Evolutionary conservation across 2,888 invertebrate species (phyloP).

Genomic region (Nyleta sp.): DNA sequence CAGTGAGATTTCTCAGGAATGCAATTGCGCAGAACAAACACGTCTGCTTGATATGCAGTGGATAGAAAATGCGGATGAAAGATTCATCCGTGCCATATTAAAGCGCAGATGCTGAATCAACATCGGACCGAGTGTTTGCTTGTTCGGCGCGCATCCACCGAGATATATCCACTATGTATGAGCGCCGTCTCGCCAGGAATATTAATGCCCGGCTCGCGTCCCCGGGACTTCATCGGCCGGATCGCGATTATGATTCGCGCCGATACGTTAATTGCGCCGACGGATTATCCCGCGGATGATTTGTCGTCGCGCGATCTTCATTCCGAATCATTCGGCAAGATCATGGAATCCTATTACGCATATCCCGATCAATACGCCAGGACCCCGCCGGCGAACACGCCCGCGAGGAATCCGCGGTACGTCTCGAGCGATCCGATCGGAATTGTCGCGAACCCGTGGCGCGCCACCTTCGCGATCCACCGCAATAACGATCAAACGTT

Average conservation of each 20-base stretch:
- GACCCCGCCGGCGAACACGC: background rate
- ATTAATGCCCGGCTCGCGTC: constrained; percentile 49
- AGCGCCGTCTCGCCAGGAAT: constrained; percentile 51
- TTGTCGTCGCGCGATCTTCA: constrained; percentile 17
- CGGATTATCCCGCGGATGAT: constrained; percentile 36
- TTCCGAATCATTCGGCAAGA: constrained; percentile 53
- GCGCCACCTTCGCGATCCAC: background rate
- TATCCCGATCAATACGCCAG: constrained; percentile 32
- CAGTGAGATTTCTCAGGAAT: constrained; percentile 55
- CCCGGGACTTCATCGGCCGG: constrained; percentile 36
- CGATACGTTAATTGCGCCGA: constrained; percentile 38
- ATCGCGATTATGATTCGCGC: constrained; percentile 52
- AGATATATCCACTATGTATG: constrained; percentile 57
- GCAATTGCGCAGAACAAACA: constrained; percentile 61
- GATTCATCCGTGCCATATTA: constrained; percentile 65
- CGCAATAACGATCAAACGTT: constrained; percentile 30
- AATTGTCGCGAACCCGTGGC: background rate
- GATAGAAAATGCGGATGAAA: constrained; percentile 65
- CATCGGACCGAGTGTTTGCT: constrained; percentile 60
- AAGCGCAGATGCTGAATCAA: constrained; percentile 64
- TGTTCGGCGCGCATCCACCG: constrained; percentile 48
- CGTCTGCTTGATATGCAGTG: constrained; percentile 61
- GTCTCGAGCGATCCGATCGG: constrained; percentile 8
- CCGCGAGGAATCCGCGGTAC: constrained; percentile 17
- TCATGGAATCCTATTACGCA: constrained; percentile 42